Evolutionary conservation across 1,140 invertebrate species (phyloP).

Genomic region (Oryctes rhinoceros): DNA sequence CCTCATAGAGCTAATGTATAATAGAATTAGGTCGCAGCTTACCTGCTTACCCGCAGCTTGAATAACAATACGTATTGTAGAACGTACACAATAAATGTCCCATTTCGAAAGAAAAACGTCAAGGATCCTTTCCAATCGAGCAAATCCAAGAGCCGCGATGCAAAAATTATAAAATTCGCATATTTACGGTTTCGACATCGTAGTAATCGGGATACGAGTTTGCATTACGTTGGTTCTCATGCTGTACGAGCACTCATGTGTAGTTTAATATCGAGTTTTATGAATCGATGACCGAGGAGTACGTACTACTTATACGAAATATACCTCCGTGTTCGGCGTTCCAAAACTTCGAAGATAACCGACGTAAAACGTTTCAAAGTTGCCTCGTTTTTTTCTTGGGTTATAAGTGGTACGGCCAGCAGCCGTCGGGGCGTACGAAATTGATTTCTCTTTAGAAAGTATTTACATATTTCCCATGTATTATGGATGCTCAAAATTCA

Average conservation of each 20-base stretch:
- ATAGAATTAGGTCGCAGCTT: too few relatives aligned
- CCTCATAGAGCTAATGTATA: too few relatives aligned
- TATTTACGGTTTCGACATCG: neutral
- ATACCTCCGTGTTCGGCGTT: neutral
- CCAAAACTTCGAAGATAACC: neutral
- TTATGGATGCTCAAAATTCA: constrained; percentile 35
- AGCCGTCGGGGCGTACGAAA: neutral
- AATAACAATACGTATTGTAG: too few relatives aligned
- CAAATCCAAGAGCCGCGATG: neutral
- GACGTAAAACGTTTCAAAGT: constrained; percentile 14
- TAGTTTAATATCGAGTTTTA: constrained; percentile 31
- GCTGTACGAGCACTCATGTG: neutral
- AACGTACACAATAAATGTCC: too few relatives aligned
- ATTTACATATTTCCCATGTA: constrained; percentile 35
- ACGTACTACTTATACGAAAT: constrained; percentile 28
- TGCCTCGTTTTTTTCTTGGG: neutral
- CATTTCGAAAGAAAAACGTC: neutral
- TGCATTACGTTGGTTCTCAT: neutral
- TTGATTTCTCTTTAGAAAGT: constrained; percentile 39
- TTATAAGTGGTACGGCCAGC: neutral
- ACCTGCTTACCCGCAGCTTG: too few relatives aligned
- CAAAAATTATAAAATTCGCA: neutral
- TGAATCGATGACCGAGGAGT: constrained; percentile 25
- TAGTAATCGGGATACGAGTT: neutral
- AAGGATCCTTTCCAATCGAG: neutral